A percentile compares a stretch with the other conserved stretches of the same genome.
These are phyloP conservation scores for Sitophilus oryzae DNA, from an alignment of 1,140 invertebrate species.

Conservation along the genomic window DNA sequence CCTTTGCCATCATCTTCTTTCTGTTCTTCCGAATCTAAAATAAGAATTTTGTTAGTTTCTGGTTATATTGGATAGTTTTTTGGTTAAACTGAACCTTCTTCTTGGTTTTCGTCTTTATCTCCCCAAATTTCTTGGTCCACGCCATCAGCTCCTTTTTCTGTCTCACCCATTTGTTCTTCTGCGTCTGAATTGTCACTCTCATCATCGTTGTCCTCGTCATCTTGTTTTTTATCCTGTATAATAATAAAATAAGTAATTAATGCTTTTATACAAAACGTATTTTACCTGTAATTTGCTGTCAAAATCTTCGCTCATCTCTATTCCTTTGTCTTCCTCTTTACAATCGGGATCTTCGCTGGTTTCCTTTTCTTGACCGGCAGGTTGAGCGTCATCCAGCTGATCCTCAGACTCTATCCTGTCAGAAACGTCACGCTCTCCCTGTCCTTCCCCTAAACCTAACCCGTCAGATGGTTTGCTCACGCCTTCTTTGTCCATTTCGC, in stretches of 20 bases:
- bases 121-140: conserved; percentile 85
- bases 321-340: conserved; percentile 87
- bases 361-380: conserved; percentile 64
- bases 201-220: conserved; percentile 56
- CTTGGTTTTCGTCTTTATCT: conserved; percentile 66
- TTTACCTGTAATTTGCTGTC: conserved; percentile 63
- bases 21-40: conserved; percentile 60
- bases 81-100: conserved; percentile 61
- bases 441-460: conserved; percentile 85
- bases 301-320: conserved; percentile 92
- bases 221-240: conserved; percentile 67
- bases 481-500: conserved; percentile 57
- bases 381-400: conserved; percentile 84
- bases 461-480: conserved; percentile 58
- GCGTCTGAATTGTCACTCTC: conserved; percentile 69
- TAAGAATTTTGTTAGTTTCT: background rate
- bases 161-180: conserved; percentile 95
- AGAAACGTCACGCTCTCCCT: conserved; percentile 91
- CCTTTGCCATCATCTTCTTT: conserved; percentile 63
- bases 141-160: conserved; percentile 74
- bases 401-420: conserved; percentile 89
- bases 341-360: conserved; percentile 71
- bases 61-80: conserved; percentile 37
- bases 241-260: no score
- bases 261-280: background rate